These are phyloP conservation scores for Halichoeres trimaculatus DNA, from an alignment of 2,113 vertebrate genomes.

Conservation along the genomic window DNA sequence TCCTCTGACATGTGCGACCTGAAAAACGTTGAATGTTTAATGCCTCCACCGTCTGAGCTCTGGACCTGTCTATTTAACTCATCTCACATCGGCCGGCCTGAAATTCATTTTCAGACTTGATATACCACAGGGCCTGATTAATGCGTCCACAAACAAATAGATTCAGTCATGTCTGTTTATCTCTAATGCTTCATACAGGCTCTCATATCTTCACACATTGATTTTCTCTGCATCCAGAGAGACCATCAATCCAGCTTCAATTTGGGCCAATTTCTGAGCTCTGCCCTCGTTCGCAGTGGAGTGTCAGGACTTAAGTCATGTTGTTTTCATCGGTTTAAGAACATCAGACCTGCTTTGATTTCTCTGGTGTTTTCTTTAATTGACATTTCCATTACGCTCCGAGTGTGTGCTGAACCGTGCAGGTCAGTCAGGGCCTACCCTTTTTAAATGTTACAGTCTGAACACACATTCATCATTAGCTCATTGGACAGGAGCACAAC, in stretches of 20 bases:
- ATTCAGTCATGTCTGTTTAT: conserved; percentile 66
- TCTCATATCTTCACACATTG: conserved; percentile 59
- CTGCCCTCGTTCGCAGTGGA: conserved; percentile 59
- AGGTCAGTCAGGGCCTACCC: conserved; percentile 37
- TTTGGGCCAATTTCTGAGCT: conserved; percentile 59
- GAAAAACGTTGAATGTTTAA: conserved; percentile 17
- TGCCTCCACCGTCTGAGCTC: conserved; percentile 39
- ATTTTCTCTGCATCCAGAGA: conserved; percentile 58
- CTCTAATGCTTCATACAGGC: conserved; percentile 40
- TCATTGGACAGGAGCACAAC: conserved; percentile 25
- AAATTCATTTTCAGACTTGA: conserved; percentile 63
- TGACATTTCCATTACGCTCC: conserved; percentile 63
- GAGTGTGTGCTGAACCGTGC: conserved; percentile 30
- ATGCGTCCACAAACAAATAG: conserved; percentile 66
- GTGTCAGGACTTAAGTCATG: conserved; percentile 46
- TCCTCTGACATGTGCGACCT: conserved; percentile 5
- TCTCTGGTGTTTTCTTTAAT: conserved; percentile 40
- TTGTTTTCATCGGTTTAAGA: conserved; percentile 46
- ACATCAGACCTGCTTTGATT: conserved; percentile 46
- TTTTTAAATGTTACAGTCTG: conserved; percentile 59
- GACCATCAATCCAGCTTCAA: conserved; percentile 65
- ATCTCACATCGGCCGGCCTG: conserved; percentile 40
- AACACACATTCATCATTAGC: conserved; percentile 43
- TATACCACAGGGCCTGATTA: conserved; percentile 50
- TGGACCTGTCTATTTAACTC: conserved; percentile 58